Conservation (phyloP, 2,113 vertebrate species). For the Menidia beryllina region DNA sequence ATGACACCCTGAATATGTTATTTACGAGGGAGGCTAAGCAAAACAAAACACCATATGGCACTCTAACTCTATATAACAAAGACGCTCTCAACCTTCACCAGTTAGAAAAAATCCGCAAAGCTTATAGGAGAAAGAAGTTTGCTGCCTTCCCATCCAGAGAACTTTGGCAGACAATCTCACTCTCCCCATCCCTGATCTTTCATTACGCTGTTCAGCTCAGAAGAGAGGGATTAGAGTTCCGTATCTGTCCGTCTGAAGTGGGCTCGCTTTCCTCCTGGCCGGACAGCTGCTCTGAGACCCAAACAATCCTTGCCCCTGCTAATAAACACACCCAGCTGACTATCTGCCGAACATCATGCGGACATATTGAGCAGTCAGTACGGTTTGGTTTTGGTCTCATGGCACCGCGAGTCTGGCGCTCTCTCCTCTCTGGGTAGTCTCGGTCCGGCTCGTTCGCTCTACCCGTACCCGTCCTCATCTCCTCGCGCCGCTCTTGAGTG, state of each 20-base stretch:
- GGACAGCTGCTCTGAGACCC: slow-evolving; percentile 72
- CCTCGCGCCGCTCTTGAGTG: slow-evolving; percentile 30
- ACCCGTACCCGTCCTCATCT: slow-evolving; percentile 30
- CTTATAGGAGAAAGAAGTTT: slow-evolving; percentile 37
- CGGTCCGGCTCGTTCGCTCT: slow-evolving; percentile 20
- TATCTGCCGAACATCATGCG: slow-evolving; percentile 51
- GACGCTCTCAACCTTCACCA: slow-evolving; percentile 5
- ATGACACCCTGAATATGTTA: slow-evolving; percentile 16
- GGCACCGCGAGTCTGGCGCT: slow-evolving; percentile 22
- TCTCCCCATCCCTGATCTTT: slow-evolving; percentile 44
- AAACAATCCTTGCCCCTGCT: slow-evolving; percentile 44
- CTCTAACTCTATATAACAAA: slow-evolving; percentile 15
- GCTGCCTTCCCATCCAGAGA: slow-evolving; percentile 31
- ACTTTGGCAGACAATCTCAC: slow-evolving; percentile 46
- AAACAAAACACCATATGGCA: slow-evolving; percentile 67
- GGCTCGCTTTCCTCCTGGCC: slow-evolving; percentile 31
- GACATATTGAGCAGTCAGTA: slow-evolving; percentile 59
- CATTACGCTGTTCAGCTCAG: slow-evolving; percentile 50
- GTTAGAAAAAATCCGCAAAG: slow-evolving; percentile 19
- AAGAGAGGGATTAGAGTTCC: slow-evolving; percentile 59
- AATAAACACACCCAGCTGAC: slow-evolving; percentile 68
- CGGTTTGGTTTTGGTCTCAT: slow-evolving; percentile 30
- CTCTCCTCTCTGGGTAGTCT: slow-evolving; percentile 27
- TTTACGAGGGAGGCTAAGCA: slow-evolving; percentile 36
- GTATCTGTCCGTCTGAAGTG: slow-evolving; percentile 41